Evolutionary conservation across 2,888 invertebrate genomes (phyloP).

Genomic region (Steinernema scapterisci): DNA sequence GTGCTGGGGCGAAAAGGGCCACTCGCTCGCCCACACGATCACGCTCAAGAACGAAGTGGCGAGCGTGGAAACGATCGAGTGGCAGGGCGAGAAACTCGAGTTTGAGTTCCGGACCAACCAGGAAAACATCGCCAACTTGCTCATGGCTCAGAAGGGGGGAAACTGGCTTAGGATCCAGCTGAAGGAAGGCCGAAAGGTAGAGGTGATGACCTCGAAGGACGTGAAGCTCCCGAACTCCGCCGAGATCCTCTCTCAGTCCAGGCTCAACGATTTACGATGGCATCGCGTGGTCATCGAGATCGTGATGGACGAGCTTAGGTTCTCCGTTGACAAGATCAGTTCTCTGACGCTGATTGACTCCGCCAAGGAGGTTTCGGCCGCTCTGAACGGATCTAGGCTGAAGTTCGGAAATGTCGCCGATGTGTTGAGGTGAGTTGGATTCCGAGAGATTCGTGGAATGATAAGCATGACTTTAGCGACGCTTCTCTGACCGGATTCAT

Average conservation of each 20-base stretch:
- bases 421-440: neutral
- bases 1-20: conserved; percentile 49
- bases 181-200: conserved; percentile 26
- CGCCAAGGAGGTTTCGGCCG: neutral
- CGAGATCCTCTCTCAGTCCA: conserved; percentile 32
- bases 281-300: conserved; percentile 58
- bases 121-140: conserved; percentile 37
- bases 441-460: neutral
- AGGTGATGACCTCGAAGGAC: neutral
- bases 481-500: neutral
- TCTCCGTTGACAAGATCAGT: conserved; percentile 41
- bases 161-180: conserved; percentile 1
- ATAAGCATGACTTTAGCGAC: neutral
- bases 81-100: conserved; percentile 38
- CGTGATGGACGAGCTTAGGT: conserved; percentile 47
- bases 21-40: conserved; percentile 15
- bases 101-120: conserved; percentile 45
- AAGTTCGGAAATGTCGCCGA: conserved; percentile 6
- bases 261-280: conserved; percentile 60
- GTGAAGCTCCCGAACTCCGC: conserved; percentile 6
- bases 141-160: conserved; percentile 11
- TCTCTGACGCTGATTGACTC: conserved; percentile 3
- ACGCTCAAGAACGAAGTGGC: conserved; percentile 33
- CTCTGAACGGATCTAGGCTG: neutral
- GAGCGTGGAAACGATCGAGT: conserved; percentile 1